Evolutionary conservation across 2,797 vertebrate species (phyloP), one percentile per base, ranked within the genome.

Genomic region (Mastacembelus armatus): DNA sequence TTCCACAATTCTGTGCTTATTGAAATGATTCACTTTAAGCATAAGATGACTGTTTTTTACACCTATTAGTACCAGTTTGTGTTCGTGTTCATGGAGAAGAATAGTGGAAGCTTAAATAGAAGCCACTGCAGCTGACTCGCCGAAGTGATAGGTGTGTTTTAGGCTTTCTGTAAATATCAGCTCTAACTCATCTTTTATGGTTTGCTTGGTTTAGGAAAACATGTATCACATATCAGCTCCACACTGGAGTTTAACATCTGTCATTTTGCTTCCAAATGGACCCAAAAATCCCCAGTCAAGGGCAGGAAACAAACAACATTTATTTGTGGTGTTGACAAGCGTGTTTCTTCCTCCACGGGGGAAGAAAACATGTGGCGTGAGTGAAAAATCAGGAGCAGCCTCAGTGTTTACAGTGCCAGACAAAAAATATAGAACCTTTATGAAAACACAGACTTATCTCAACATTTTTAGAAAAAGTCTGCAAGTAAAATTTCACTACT

Each of bases 311-410:
- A 87, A 89, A 86, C 83, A 82, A 19, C 61, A 71, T 86, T 88
- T 87, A 89, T 91, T 89, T 88, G 84, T 18, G 33, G 69, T 71
- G 66, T 80, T 85, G 85, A 91, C 80, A 89, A 85, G 77, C 9
- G 35, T n/a, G 33, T 78, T 42, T 62, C 78, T 92, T 92, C 90
- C 90, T 91, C 77, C 72, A 40, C 52, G 9, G 65, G n/a, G 54
- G 59, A 30, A 75, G 62, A 79, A 84, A 84, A 81, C 58, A 78
- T 81, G 69, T 74, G 52, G 49, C 52, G 19, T 29, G 44, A 39
- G 45, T 24, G 7, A 47, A 49, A 52, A 56, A 66, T 70, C 15
- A 6, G 8, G 22, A 71, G 43, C 69, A 66, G 66, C 22, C 33
- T 72, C 45, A 61, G 40, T 64, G 76, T 10, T 49, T 72, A 54